phyloP scores from a whole-genome alignment of 2,797 vertebrate genomes.

The Chrosomus eos region DNA sequence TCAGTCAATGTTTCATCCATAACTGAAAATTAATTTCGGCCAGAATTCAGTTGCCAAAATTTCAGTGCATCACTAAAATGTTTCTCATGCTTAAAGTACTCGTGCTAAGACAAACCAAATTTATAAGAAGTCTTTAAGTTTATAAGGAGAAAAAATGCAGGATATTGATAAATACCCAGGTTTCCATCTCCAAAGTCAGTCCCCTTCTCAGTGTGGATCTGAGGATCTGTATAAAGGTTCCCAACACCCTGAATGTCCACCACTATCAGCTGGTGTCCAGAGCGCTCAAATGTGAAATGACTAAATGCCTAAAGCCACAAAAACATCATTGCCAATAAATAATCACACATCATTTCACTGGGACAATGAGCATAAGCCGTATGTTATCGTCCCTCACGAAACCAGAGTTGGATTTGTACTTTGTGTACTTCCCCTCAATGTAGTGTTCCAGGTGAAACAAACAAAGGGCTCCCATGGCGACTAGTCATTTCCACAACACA shows the following conservation, averaged over 20 bases:
- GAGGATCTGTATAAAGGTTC: constrained; percentile 97
- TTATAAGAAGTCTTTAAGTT: background rate
- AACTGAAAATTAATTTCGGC: background rate
- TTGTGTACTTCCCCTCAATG: constrained; percentile 98
- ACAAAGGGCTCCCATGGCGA: constrained; percentile 85
- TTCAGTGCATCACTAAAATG: background rate
- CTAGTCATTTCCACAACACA: constrained; percentile 90
- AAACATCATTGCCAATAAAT: background rate
- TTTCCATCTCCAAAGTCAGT: constrained; percentile 97
- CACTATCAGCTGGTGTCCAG: constrained; percentile 95
- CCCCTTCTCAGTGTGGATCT: constrained; percentile 94
- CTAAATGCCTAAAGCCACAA: constrained; percentile 86
- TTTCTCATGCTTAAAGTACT: background rate
- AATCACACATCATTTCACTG: background rate
- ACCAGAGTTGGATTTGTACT: constrained; percentile 99
- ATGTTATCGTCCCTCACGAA: constrained; percentile 95
- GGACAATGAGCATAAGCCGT: constrained; percentile 82
- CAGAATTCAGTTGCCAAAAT: background rate
- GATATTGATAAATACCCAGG: constrained; percentile 81
- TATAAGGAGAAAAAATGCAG: background rate
- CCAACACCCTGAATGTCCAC: constrained; percentile 99
- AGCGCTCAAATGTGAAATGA: constrained; percentile 96
- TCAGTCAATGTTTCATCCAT: background rate
- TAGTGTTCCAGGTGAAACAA: constrained; percentile 98
- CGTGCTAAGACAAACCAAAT: background rate